Evolutionary conservation across 2,888 invertebrate species (phyloP), one percentile per base, ranked within the genome.

Genomic region (Drosophila falleni): DNA sequence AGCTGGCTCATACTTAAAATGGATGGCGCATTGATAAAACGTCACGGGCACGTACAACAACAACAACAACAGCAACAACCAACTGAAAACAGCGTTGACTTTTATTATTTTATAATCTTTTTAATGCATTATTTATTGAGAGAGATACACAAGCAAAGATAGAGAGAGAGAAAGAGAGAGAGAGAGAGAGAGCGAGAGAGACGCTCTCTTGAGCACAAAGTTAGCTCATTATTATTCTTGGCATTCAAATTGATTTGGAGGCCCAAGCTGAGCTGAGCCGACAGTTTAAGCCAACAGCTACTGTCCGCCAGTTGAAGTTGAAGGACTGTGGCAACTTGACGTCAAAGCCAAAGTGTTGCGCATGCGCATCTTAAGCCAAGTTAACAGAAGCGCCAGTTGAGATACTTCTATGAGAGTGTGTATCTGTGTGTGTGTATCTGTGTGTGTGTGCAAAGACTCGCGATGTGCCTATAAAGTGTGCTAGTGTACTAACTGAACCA

Each of bases 41-140:
- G 81, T 87, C 89, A 87, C 90, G 55, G 74, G 82, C 90, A 88
- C 88, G 90, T 85, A 76, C 74, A 78, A 81, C 66, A 81, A 75
- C 71, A 84, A 46, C 53, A 70, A 49, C 49, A 71, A 41, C 46
- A 81, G 73, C 71, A 84, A 49, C 53, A 70, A 49, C 49, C 68
- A 31, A 31, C 33, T 15, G 15, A 42, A 39, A 56, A 64, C 56
- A 69, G 60, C 80, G 68, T 62, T 82, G 89, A 84, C 82, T 84
- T 87, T 89, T 89, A 84, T 90, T 87, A 72, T 81, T 79, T 81
- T 76, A 81, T 82, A 80, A 80, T 74, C 72, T 78, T 73, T 74
- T 64, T 51, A 65, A 46, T 79, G 72, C 71, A 79, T 79, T 73
- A 70, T 78, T 78, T 80, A 74, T 71, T 49, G 26, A 71, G 39